These are phyloP conservation scores for Neotoma lepida DNA, from an alignment of 2,113 vertebrate genomes.

Conservation along the genomic window DNA sequence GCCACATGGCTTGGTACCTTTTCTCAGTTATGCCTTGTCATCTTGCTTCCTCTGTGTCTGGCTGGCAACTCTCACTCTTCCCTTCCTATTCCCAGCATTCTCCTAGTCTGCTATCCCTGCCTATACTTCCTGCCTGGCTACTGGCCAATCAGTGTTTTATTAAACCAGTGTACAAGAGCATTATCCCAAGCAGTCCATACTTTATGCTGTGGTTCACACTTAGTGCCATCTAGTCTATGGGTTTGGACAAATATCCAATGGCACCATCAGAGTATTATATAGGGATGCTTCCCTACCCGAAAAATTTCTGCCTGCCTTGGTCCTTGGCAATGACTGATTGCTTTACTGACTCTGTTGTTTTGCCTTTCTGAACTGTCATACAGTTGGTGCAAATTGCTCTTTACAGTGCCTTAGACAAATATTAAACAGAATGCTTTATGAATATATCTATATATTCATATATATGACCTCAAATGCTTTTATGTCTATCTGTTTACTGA, in stretches of 20 bases:
- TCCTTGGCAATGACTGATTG: background rate
- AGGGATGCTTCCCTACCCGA: background rate
- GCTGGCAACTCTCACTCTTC: too few species aligned
- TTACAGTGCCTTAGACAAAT: slow-evolving; percentile 20
- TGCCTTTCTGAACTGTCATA: slow-evolving; percentile 1
- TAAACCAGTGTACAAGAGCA: too few species aligned
- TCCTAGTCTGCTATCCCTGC: too few species aligned
- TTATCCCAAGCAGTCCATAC: too few species aligned
- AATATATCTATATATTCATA: background rate
- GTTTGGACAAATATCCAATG: slow-evolving; percentile 41
- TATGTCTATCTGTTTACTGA: background rate
- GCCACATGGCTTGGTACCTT: too few species aligned
- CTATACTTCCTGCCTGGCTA: too few species aligned
- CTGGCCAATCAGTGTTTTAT: too few species aligned
- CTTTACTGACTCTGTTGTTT: background rate
- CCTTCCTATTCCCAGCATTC: too few species aligned
- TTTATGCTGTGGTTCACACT: background rate
- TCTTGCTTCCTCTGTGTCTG: too few species aligned
- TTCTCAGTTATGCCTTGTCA: too few species aligned
- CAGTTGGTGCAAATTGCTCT: background rate
- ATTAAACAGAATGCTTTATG: slow-evolving; percentile 15
- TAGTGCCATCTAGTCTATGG: background rate
- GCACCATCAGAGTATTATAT: background rate
- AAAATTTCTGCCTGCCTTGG: background rate
- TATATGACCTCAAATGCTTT: background rate